Percentiles rank a stretch among this genome's conserved stretches.
phyloP scores from a whole-genome alignment of 2,888 invertebrate genomes.

The Amblyteles armatorius region DNA sequence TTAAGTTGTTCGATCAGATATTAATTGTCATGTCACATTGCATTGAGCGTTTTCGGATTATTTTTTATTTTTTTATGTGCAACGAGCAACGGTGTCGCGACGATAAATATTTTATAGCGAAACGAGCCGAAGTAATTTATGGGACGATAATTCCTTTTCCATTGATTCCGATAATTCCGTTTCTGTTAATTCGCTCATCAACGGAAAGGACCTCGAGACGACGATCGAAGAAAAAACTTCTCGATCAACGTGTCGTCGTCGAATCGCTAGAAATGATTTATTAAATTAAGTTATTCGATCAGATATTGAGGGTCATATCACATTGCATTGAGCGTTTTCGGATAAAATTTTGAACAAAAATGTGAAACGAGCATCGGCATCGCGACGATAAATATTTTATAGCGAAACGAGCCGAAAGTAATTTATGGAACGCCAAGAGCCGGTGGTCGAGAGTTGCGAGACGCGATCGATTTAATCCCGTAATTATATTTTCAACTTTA shows the following conservation, averaged over 20 bases:
- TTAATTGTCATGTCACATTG: background rate
- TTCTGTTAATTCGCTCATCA: conserved; percentile 18
- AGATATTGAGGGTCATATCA: background rate
- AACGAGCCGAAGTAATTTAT: conserved; percentile 12
- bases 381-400: conserved; percentile 33
- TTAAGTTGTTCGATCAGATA: background rate
- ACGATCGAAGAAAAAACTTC: background rate
- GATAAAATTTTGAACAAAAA: background rate
- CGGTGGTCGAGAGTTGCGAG: background rate
- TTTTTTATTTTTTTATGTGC: background rate
- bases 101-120: conserved; percentile 31
- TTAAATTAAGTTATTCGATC: background rate
- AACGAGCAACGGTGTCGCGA: background rate
- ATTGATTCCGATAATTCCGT: background rate
- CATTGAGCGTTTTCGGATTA: background rate
- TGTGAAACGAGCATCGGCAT: background rate
- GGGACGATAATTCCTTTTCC: background rate
- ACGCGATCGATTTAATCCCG: conserved; percentile 36
- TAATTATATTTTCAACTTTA: conserved; percentile 28
- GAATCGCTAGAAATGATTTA: background rate
- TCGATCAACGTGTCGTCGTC: background rate
- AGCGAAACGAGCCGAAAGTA: background rate
- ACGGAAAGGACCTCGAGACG: background rate
- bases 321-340: background rate
- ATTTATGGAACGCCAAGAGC: conserved; percentile 23